Evolutionary conservation across 2,113 vertebrate genomes (phyloP).

Genomic region (Ammodytes marinus): DNA sequence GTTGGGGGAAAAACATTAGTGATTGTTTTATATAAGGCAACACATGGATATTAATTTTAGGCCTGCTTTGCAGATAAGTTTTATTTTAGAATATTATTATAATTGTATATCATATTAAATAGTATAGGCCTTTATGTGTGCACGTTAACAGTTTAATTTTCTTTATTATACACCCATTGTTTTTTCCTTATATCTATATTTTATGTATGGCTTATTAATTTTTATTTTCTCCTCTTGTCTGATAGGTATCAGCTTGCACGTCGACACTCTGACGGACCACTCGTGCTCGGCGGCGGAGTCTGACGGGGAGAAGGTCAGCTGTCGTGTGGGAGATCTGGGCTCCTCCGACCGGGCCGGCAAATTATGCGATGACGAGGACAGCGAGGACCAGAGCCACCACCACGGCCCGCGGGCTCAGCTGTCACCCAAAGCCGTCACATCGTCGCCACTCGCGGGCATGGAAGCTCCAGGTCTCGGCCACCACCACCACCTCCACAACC

Average conservation of each 20-base stretch:
- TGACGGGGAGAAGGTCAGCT: constrained; percentile 91
- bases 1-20: not conserved
- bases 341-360: constrained; percentile 91
- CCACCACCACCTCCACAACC: constrained; percentile 83
- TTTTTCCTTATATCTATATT: not conserved
- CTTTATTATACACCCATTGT: not conserved
- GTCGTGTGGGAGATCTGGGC: constrained; percentile 84
- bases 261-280: constrained; percentile 96
- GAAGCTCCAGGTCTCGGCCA: constrained; percentile 90
- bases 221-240: too few species aligned
- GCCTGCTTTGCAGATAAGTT: not conserved
- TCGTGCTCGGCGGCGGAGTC: constrained; percentile 96
- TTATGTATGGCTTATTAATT: not conserved
- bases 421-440: constrained; percentile 88
- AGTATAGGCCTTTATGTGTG: not conserved
- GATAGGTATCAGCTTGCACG: constrained; percentile 95
- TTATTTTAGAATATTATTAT: not conserved
- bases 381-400: constrained; percentile 82
- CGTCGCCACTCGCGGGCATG: constrained; percentile 92
- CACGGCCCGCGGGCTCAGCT: constrained; percentile 84
- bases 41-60: not conserved
- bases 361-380: constrained; percentile 86
- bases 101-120: not conserved
- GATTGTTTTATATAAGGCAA: not conserved
- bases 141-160: not conserved